A percentile compares a stretch with the other conserved stretches of the same genome.
phyloP scores from a whole-genome alignment of 2,797 vertebrate genomes.

The Novumbra hubbsi region DNA sequence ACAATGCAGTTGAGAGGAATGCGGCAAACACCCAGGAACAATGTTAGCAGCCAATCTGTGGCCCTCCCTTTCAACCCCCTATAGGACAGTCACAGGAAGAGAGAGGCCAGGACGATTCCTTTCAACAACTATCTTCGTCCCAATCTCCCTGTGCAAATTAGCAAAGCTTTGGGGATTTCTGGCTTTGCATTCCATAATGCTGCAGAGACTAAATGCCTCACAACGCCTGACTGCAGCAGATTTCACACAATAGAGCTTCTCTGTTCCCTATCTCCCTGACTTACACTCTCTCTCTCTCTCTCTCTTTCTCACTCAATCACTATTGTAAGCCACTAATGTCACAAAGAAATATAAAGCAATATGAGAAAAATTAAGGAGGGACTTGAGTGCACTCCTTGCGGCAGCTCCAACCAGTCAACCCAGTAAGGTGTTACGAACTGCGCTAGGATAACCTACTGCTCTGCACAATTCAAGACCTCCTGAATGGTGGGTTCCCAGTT shows the following conservation, averaged over 20 bases:
- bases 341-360: constrained; percentile 8
- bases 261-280: constrained; percentile 55
- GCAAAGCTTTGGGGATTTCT: constrained; percentile 77
- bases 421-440: neutral
- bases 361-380: constrained; percentile 18
- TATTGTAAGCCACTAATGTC: constrained; percentile 16
- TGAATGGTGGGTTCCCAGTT: constrained; percentile 9
- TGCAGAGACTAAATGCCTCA: constrained; percentile 66
- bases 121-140: constrained; percentile 63
- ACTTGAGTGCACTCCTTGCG: neutral
- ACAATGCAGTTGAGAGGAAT: neutral
- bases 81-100: constrained; percentile 44
- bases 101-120: constrained; percentile 42
- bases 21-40: constrained; percentile 16
- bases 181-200: constrained; percentile 78
- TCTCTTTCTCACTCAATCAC: constrained; percentile 37
- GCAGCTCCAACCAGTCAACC: constrained; percentile 3
- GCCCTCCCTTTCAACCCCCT: constrained; percentile 4
- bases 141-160: constrained; percentile 68
- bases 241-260: constrained; percentile 72
- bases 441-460: constrained; percentile 5
- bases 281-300: constrained; percentile 34
- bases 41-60: constrained; percentile 36
- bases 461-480: constrained; percentile 26
- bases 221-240: constrained; percentile 78